Evolutionary conservation across 2,888 invertebrate species (phyloP).

Genomic region (Drepana falcataria): DNA sequence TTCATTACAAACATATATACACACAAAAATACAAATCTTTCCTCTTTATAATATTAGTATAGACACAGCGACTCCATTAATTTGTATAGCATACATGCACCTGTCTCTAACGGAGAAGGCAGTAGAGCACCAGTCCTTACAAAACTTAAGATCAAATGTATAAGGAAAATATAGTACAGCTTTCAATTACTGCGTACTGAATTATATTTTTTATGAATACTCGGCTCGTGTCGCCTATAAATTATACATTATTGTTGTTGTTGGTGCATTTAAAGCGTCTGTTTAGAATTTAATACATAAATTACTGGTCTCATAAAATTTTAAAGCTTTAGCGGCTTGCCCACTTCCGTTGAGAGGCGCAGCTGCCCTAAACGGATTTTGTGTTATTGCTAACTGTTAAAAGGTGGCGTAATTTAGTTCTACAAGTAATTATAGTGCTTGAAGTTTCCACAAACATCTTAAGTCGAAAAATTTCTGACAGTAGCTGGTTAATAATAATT

Average conservation of each 20-base stretch:
- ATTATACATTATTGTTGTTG: background rate
- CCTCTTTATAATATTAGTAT: too few species aligned
- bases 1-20: too few species aligned
- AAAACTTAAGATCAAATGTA: too few species aligned
- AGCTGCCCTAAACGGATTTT: conserved; percentile 5
- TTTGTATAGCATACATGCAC: too few species aligned
- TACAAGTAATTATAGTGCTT: too few species aligned
- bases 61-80: too few species aligned
- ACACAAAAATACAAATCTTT: too few species aligned
- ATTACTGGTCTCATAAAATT: background rate
- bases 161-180: background rate
- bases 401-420: background rate
- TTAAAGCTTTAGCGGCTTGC: conserved; percentile 2
- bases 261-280: background rate
- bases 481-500: too few species aligned
- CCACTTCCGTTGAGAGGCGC: conserved; percentile 21
- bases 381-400: background rate
- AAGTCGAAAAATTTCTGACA: too few species aligned
- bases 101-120: too few species aligned
- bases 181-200: background rate
- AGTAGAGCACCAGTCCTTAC: too few species aligned
- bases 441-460: too few species aligned
- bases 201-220: background rate
- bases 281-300: background rate
- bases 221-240: background rate